Evolutionary conservation across 2,113 vertebrate species (phyloP).

Genomic region (Ammodramus savannarum): DNA sequence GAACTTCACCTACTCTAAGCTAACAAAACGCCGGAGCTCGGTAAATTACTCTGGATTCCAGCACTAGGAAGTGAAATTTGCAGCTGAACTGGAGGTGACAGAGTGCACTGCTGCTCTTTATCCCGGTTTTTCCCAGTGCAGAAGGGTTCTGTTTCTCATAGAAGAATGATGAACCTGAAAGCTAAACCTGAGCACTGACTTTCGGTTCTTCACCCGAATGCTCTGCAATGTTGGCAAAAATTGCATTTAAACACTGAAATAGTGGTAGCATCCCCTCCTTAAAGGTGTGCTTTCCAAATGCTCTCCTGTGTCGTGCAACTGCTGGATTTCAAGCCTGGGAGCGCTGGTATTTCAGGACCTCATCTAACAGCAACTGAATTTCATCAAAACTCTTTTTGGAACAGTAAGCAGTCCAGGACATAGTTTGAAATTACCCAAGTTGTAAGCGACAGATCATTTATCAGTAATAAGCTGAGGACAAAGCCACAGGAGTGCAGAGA

Average conservation of each 20-base stretch:
- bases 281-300: background rate
- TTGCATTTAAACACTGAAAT: background rate
- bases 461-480: background rate
- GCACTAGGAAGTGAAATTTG: background rate
- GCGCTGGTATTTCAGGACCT: background rate
- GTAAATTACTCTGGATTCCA: background rate
- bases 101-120: background rate
- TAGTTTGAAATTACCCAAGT: background rate
- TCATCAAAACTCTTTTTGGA: background rate
- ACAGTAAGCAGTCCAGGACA: background rate
- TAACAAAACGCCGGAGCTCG: background rate
- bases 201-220: background rate
- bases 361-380: background rate
- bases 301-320: background rate
- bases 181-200: background rate
- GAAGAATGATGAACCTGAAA: background rate
- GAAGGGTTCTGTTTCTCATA: background rate
- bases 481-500: background rate
- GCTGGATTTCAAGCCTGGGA: background rate
- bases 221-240: background rate
- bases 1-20: background rate
- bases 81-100: background rate
- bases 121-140: background rate
- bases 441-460: background rate
- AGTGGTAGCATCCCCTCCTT: background rate